Base-by-base conservation (phyloP, 2,113 vertebrate genomes). In the Neotoma lepida region DNA sequence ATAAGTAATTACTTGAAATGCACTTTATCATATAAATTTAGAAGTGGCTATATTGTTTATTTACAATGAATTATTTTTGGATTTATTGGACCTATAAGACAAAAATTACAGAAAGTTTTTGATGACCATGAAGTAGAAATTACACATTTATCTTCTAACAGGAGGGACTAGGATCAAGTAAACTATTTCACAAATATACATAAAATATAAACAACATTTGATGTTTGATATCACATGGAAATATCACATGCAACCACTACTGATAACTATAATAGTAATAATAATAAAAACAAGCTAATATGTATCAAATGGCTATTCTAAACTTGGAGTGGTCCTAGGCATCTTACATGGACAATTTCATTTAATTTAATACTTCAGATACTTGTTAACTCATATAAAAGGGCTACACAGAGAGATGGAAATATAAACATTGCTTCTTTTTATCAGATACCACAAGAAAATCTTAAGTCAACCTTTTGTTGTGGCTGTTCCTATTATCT, bases 71-170 rank as follows among this genome's bases (percentile, higher is more conserved):
- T 44, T 77, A 68, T 63, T 92, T 81, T 94, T 86, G n/a, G 71
- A 95, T 81, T 97, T 94, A 74, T 92, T 94, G 90, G 24, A 8
- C 28, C 10, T 96, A 73, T 22, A 39, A 86, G 35, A 51, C 39
- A 93, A 89, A 87, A 77, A 94, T 91, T 95, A 91, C 2, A 88
- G 20, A 15, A 81, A 94, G 76, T n/a, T 28, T 93, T 96, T 76
- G 87, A 88, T 91, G 9, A 80, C 73, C 68, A 91, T 70, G 13
- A 94, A 94, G 58, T 91, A 91, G 58, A 91, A 85, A 94, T 81
- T 78, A 78, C 51, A 91, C 63, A 81, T 76, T 71, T 85, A 18
- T 89, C 26, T 95, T 28, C 49, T 94, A 93, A 89, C 4, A 94
- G 68, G 28, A 93, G 71, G 33, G 49, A 82, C 20, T 71, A 63